Evolutionary conservation across 1,140 invertebrate genomes (phyloP), one percentile per base, ranked within the genome.

Genomic region (Cryptotermes secundus): DNA sequence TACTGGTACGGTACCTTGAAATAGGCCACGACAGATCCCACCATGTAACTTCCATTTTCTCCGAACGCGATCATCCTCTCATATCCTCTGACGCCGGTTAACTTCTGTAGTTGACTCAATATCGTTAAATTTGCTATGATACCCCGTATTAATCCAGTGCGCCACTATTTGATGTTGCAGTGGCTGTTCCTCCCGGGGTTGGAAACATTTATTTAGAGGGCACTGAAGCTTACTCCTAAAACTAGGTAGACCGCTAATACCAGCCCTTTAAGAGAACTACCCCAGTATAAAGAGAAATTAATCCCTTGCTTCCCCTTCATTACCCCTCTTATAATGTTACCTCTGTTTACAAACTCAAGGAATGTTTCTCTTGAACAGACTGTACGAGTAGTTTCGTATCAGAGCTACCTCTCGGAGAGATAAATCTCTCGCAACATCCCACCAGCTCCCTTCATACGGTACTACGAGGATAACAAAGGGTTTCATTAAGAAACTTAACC

Each of bases 321-420:
- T 72, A 72, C n/a, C 26, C 16, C 59, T 72, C 59, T 31, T 72
- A 72, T 72, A 31, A 72, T 31, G 19, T 72, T 72, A 72, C 59
- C 59, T 72, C 59, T 72, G 59, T 72, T 72, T 72, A 72, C 59
- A 31, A 72, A 72, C 59, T 72, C 59, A 31, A n/a, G 59, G 59
- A 72, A 72, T 72, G 59, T 31, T 72, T 7, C 26, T 72, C 59
- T 22, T 49, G 45, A 49, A 49, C 45, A 22, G 45, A 19, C 59
- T 72, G 59, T 31, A n/a, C n/a, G n/a, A n/a, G n/a, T n/a, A n/a
- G 59, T 31, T 72, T 7, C 26, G 59, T 72, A 72, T 72, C 59
- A 26, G 4, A 72, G 59, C 45, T 49, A 49, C 45, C 14, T 49
- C 45, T 49, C 45, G 14, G 45, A 22, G 59, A 72, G 59, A 72